phyloP scores from a whole-genome alignment of 2,113 vertebrate genomes.

The Gnathonemus longibarbis region DNA sequence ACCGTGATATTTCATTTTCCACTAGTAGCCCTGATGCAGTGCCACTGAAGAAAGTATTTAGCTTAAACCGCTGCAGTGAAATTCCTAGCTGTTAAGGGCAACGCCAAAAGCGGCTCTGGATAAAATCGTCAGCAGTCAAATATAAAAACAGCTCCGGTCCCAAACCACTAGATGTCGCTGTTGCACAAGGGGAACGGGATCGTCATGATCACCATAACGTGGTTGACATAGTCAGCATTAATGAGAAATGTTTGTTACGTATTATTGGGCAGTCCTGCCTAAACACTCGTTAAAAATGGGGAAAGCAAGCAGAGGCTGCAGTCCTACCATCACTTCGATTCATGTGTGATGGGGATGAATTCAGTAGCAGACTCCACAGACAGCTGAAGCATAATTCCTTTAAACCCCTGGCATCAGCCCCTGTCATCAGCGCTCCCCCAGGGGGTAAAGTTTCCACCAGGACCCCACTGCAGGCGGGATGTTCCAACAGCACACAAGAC shows the following conservation, averaged over 20 bases:
- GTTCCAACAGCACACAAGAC: constrained; percentile 14
- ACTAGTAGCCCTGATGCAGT: neutral
- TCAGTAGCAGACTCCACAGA: constrained; percentile 40
- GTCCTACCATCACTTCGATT: neutral
- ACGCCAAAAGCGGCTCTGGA: neutral
- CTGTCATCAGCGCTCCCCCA: constrained; percentile 3
- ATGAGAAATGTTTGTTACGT: constrained; percentile 40
- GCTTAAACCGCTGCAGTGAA: neutral
- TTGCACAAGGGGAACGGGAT: neutral
- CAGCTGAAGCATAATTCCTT: constrained; percentile 29
- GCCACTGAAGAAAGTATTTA: neutral
- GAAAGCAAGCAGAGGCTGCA: constrained; percentile 15
- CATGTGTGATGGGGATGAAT: constrained; percentile 23
- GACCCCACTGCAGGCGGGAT: constrained; percentile 1
- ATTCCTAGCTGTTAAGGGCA: neutral
- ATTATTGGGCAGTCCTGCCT: constrained; percentile 40
- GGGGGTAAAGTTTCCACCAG: neutral
- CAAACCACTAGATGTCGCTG: constrained; percentile 51
- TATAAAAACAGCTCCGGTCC: neutral
- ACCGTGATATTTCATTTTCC: neutral
- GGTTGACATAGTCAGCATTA: constrained; percentile 26
- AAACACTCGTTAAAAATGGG: constrained; percentile 35
- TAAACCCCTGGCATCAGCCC: constrained; percentile 35
- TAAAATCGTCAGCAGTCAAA: neutral
- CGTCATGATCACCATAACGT: neutral